These are phyloP conservation scores for Phenganax marumi DNA, from an alignment of 92 coral and sea anemone species.

Conservation along the genomic window DNA sequence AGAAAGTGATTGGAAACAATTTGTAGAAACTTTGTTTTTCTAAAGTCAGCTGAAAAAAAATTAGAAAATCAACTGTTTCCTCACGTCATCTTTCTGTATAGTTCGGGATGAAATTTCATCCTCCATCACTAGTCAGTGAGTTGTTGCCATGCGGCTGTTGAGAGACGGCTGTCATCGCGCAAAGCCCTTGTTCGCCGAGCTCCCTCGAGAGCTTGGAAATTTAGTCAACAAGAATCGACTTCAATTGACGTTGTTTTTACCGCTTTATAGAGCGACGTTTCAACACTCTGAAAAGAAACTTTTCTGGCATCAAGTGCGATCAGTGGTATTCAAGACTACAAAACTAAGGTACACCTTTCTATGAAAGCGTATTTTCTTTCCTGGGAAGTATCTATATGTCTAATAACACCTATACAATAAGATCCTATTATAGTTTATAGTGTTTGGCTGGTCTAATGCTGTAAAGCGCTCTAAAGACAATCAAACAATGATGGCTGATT, in stretches of 20 bases:
- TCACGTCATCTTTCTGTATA: background rate
- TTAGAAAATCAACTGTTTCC: slow-evolving; percentile 7
- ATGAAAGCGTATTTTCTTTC: too few species aligned
- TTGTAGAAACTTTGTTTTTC: background rate
- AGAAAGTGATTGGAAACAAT: slow-evolving; percentile 1
- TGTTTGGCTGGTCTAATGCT: background rate
- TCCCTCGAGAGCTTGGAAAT: slow-evolving; percentile 13
- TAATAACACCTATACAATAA: background rate
- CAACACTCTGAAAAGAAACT: background rate
- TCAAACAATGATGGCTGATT: too few species aligned
- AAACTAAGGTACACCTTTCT: background rate
- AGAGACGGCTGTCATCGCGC: background rate
- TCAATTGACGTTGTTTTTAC: background rate
- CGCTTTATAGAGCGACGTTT: slow-evolving; percentile 1
- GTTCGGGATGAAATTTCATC: slow-evolving; percentile 32
- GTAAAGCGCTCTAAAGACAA: background rate
- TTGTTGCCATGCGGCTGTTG: slow-evolving; percentile 13
- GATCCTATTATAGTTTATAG: too few species aligned
- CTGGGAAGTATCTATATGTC: background rate
- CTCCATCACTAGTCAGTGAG: background rate
- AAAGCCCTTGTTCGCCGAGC: background rate
- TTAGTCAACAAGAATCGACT: slow-evolving; percentile 12
- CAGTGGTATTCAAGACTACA: background rate
- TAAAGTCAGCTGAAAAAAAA: slow-evolving; percentile 4
- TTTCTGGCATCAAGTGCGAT: background rate